Evolutionary conservation across 2,888 invertebrate genomes (phyloP).

Genomic region (Tetragonisca angustula): DNA sequence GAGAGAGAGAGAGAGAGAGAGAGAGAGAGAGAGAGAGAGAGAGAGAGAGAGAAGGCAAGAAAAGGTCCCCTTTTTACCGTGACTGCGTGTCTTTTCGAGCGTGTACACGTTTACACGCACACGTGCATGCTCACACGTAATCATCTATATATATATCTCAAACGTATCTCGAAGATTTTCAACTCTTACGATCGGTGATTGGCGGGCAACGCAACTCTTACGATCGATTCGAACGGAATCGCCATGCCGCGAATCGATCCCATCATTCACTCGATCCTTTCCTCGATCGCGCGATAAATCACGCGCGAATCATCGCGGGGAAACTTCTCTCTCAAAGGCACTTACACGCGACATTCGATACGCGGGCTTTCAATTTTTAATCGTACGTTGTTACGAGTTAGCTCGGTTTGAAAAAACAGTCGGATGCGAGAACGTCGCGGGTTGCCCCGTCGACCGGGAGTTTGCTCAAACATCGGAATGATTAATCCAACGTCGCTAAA

Average conservation of each 20-base stretch:
- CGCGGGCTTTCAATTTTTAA: slow-evolving; percentile 15
- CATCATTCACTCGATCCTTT: slow-evolving; percentile 31
- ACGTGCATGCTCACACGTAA: too few species aligned
- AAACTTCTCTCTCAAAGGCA: background rate
- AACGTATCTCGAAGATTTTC: slow-evolving; percentile 29
- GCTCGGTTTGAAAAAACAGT: background rate
- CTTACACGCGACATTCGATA: background rate
- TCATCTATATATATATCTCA: too few species aligned
- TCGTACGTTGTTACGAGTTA: slow-evolving; percentile 9
- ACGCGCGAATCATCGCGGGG: slow-evolving; percentile 19
- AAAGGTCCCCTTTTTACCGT: slow-evolving; percentile 50
- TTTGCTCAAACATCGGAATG: slow-evolving; percentile 37
- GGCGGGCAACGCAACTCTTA: slow-evolving; percentile 11
- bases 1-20: background rate
- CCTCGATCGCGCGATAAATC: slow-evolving; percentile 34
- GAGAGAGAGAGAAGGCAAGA: slow-evolving; percentile 37
- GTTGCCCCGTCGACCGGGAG: slow-evolving; percentile 4
- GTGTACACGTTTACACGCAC: background rate
- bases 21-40: background rate
- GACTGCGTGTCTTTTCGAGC: slow-evolving; percentile 36
- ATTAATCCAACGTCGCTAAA: slow-evolving; percentile 39
- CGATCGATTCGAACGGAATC: slow-evolving; percentile 35
- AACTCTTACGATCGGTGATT: slow-evolving; percentile 29
- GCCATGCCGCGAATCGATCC: slow-evolving; percentile 31
- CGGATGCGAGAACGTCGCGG: slow-evolving; percentile 12